A percentile compares a stretch with the other conserved stretches of the same genome.
Evolutionary conservation across 2,797 vertebrate species (phyloP).

Genomic region (Sebastolobus altivelis): DNA sequence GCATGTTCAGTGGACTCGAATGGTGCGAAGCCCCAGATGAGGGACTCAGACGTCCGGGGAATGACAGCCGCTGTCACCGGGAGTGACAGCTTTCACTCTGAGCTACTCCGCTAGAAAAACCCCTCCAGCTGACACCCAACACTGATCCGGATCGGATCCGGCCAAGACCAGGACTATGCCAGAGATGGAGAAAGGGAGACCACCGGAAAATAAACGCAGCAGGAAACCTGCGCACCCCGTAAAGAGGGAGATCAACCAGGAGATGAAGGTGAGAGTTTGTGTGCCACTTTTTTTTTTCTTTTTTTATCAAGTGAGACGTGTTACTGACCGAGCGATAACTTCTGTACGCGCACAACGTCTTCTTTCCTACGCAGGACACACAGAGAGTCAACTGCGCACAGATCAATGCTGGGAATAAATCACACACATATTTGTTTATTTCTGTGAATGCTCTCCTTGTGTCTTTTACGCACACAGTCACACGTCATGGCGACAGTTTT

Average conservation of each 20-base stretch:
- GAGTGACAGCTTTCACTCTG: conserved; percentile 79
- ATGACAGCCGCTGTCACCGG: conserved; percentile 82
- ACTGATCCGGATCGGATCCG: conserved; percentile 87
- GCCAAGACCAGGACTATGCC: conserved; percentile 91
- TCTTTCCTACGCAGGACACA: neutral
- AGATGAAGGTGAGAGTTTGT: conserved; percentile 92
- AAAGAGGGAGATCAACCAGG: conserved; percentile 96
- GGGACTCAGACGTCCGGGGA: conserved; percentile 85
- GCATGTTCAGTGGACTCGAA: conserved; percentile 81
- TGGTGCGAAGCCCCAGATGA: conserved; percentile 88
- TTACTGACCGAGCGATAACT: conserved; percentile 3
- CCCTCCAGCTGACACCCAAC: conserved; percentile 69
- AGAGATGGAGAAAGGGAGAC: conserved; percentile 99
- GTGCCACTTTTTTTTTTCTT: neutral
- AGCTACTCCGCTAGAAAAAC: conserved; percentile 31
- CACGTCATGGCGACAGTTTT: neutral
- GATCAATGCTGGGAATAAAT: conserved; percentile 50
- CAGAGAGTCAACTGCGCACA: conserved; percentile 48
- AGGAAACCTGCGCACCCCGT: conserved; percentile 97
- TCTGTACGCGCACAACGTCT: conserved; percentile 34
- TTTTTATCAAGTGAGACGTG: neutral
- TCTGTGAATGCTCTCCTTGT: conserved; percentile 26
- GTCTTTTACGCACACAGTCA: neutral
- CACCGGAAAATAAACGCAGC: conserved; percentile 97
- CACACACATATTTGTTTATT: conserved; percentile 24